phyloP scores from a whole-genome alignment of 2,797 vertebrate genomes.

The Esox masquinongy region DNA sequence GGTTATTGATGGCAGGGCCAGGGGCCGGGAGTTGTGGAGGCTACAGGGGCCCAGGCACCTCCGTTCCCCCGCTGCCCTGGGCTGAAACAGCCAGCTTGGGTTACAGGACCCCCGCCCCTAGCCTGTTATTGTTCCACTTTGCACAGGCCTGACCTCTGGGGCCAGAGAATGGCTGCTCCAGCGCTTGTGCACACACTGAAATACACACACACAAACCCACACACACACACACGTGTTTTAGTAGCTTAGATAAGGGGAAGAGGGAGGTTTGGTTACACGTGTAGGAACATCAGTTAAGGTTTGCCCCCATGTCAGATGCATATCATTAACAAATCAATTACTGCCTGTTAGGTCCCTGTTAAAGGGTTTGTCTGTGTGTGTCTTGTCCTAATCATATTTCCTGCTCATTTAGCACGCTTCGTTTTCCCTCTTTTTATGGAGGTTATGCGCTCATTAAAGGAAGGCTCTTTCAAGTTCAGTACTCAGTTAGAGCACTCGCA shows the following conservation, averaged over 20 bases:
- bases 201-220: conserved; percentile 18
- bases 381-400: conserved; percentile 70
- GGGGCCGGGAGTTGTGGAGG: conserved; percentile 57
- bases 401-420: conserved; percentile 65
- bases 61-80: conserved; percentile 80
- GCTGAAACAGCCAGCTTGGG: conserved; percentile 85
- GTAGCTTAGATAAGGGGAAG: conserved; percentile 80
- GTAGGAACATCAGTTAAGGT: conserved; percentile 66
- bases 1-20: conserved; percentile 72
- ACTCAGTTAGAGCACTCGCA: too few species aligned
- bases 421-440: conserved; percentile 55
- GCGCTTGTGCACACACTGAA: conserved; percentile 50
- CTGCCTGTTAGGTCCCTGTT: conserved; percentile 47
- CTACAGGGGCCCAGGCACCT: conserved; percentile 72
- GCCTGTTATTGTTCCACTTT: conserved; percentile 90
- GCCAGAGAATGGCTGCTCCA: conserved; percentile 73
- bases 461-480: conserved; percentile 24
- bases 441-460: conserved; percentile 48
- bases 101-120: conserved; percentile 76
- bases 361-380: conserved; percentile 14
- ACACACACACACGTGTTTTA: conserved; percentile 73
- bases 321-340: conserved; percentile 83
- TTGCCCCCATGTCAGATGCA: conserved; percentile 74
- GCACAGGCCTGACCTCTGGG: conserved; percentile 83
- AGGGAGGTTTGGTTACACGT: conserved; percentile 60